phyloP scores from a whole-genome alignment of 2,888 invertebrate species.

The Leptinotarsa juncta region DNA sequence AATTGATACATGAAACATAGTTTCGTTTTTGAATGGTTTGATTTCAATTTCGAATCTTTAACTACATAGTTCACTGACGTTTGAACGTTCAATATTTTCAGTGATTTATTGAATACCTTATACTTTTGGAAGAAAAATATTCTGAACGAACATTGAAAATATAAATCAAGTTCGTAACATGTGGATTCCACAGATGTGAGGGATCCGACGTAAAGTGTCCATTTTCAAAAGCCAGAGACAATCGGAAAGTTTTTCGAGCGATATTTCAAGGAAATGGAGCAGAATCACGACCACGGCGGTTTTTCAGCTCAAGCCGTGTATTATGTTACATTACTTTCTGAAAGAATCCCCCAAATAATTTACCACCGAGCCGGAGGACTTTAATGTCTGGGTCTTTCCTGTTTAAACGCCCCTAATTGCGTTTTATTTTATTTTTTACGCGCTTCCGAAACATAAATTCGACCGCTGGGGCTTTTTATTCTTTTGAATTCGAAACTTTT shows the following conservation, averaged over 20 bases:
- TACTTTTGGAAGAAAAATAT: no score
- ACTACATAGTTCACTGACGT: no score
- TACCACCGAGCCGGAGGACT: constrained; percentile 33
- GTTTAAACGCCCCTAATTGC: constrained; percentile 45
- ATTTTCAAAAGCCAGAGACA: neutral
- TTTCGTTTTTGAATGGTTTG: no score
- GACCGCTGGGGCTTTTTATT: constrained; percentile 35
- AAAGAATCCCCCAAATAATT: constrained; percentile 35
- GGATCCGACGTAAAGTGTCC: neutral
- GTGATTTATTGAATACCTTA: no score
- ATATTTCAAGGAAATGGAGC: constrained; percentile 11
- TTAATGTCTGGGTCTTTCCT: constrained; percentile 43
- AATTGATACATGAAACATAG: no score
- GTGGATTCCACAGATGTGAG: neutral
- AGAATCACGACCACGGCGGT: neutral
- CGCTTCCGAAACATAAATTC: constrained; percentile 46
- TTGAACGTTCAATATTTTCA: no score
- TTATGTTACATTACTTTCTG: constrained; percentile 20
- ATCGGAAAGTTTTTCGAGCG: constrained; percentile 4
- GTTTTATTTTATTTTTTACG: constrained; percentile 46
- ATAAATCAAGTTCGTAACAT: no score
- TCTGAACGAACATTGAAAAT: no score
- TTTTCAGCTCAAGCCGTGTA: constrained; percentile 5
- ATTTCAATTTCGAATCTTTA: no score
- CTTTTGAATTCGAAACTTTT: constrained; percentile 30